Percentiles rank a stretch among this genome's conserved stretches.
These are phyloP conservation scores for Trochalopteron elliotii DNA, from an alignment of 2,113 vertebrate genomes.

Conservation along the genomic window DNA sequence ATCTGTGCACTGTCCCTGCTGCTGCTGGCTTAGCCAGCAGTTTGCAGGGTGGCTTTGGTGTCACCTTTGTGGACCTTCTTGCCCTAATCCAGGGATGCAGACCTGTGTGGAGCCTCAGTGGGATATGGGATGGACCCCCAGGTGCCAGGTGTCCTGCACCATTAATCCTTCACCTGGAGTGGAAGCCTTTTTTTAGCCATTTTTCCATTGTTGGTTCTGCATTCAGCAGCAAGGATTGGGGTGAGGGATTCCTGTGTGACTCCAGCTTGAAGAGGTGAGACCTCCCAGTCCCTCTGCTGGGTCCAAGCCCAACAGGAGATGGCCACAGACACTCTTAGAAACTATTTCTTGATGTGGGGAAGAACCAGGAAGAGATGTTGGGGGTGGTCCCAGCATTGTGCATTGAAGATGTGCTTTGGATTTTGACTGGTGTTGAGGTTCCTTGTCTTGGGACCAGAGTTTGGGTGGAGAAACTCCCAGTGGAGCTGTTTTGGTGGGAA, in stretches of 20 bases:
- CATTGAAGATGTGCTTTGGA: neutral
- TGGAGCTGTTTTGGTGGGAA: neutral
- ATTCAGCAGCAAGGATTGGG: fast-evolving
- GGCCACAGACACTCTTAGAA: neutral
- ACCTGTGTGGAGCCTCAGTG: fast-evolving
- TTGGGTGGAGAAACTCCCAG: neutral
- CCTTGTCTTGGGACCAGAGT: neutral
- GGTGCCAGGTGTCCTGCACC: neutral
- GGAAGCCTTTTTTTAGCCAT: neutral
- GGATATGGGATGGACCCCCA: fast-evolving
- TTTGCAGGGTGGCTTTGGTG: neutral
- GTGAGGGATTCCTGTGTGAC: neutral
- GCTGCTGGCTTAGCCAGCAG: neutral
- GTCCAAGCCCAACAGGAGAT: neutral
- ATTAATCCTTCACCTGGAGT: neutral
- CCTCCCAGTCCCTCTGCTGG: neutral
- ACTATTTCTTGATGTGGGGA: neutral
- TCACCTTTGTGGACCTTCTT: neutral
- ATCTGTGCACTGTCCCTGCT: neutral
- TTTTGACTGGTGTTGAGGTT: neutral
- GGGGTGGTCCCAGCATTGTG: fast-evolving
- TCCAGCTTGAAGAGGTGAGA: neutral
- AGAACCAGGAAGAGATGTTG: fast-evolving
- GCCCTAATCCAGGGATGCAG: neutral
- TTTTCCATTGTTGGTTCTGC: neutral